Conservation (phyloP, 2,797 vertebrate genomes). For the Sebastolobus altivelis region DNA sequence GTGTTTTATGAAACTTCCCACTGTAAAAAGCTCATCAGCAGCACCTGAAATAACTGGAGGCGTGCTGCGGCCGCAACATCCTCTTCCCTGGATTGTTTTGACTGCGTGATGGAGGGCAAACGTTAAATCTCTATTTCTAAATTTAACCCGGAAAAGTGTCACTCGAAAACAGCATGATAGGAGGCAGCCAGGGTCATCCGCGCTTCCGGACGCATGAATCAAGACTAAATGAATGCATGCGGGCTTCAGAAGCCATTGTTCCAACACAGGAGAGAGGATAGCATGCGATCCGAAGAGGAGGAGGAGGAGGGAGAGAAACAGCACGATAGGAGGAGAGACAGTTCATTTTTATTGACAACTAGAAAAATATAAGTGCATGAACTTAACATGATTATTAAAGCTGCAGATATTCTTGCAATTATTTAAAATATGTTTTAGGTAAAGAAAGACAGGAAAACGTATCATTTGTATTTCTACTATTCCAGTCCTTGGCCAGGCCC, state of each 20-base stretch:
- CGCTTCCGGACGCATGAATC: conserved; percentile 81
- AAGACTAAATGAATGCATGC: conserved; percentile 73
- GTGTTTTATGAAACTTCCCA: conserved; percentile 56
- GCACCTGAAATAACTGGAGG: conserved; percentile 85
- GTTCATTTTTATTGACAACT: neutral
- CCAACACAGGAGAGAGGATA: conserved; percentile 47
- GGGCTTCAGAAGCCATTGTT: conserved; percentile 75
- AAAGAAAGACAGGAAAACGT: neutral
- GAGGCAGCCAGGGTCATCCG: conserved; percentile 83
- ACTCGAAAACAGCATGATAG: conserved; percentile 86
- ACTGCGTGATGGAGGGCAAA: conserved; percentile 84
- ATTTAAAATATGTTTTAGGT: neutral
- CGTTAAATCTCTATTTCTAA: conserved; percentile 85
- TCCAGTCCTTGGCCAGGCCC: conserved; percentile 20
- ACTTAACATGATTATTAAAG: neutral
- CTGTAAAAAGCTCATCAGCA: conserved; percentile 72
- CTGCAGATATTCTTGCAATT: neutral
- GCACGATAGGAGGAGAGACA: neutral
- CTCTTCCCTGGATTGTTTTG: conserved; percentile 90
- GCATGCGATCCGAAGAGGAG: conserved; percentile 42
- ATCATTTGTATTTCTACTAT: neutral
- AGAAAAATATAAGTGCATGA: neutral
- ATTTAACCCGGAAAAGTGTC: conserved; percentile 89
- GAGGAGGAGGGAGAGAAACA: neutral
- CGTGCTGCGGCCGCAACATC: conserved; percentile 81